Evolutionary conservation across 2,888 invertebrate genomes (phyloP).

Genomic region (Platynereis dumerilii): DNA sequence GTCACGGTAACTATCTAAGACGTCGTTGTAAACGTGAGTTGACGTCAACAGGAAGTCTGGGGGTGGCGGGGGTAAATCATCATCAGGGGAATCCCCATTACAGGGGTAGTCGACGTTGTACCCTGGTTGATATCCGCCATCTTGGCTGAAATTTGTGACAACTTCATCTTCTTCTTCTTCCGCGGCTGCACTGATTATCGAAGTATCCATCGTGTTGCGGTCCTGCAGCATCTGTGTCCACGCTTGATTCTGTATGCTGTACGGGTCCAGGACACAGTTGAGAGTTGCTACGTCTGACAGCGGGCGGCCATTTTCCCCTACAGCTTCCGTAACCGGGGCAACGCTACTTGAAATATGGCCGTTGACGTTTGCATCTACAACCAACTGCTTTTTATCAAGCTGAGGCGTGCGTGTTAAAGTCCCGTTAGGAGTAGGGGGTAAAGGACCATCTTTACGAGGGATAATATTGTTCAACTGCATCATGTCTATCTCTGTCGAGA

Average conservation of each 20-base stretch:
- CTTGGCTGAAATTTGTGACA: not conserved
- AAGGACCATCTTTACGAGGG: conserved; percentile 22
- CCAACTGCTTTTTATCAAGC: conserved; percentile 12
- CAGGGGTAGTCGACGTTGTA: not conserved
- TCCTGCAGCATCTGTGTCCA: conserved; percentile 31
- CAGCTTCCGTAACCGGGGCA: not conserved
- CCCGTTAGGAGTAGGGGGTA: conserved; percentile 17
- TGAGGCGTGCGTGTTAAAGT: conserved; percentile 9
- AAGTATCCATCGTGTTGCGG: conserved; percentile 4
- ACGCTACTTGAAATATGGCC: not conserved
- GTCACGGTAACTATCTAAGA: conserved; percentile 37
- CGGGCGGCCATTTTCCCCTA: not conserved
- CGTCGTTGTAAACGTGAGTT: conserved; percentile 23
- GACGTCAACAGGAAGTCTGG: conserved; percentile 21
- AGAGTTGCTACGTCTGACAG: not conserved
- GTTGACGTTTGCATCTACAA: conserved; percentile 8
- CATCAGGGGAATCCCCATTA: conserved; percentile 18
- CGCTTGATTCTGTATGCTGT: conserved; percentile 29
- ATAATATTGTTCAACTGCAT: conserved; percentile 24
- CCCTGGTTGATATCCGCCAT: not conserved
- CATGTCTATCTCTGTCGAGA: conserved; percentile 17
- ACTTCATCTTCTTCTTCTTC: conserved; percentile 23
- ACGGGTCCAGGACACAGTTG: conserved; percentile 1
- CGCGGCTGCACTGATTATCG: conserved; percentile 12
- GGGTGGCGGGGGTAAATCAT: conserved; percentile 34